A percentile compares a stretch with the other conserved stretches of the same genome.
Evolutionary conservation across 2,113 vertebrate genomes (phyloP).

Genomic region (Paramormyrops kingsleyae): DNA sequence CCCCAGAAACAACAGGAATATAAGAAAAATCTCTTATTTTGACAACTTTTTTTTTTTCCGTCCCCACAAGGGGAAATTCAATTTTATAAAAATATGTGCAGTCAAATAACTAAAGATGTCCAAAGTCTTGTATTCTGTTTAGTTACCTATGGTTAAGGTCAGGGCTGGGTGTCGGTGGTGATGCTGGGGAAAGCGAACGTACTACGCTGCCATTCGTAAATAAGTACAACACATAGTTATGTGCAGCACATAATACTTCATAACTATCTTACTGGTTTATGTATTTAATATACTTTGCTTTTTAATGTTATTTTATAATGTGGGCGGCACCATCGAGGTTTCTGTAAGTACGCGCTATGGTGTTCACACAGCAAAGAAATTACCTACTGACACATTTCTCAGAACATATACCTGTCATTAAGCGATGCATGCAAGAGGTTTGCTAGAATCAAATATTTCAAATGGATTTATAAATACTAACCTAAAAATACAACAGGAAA

Average conservation of each 20-base stretch:
- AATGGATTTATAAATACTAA: background rate
- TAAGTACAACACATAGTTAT: background rate
- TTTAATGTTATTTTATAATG: background rate
- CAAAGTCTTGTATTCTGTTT: too few relatives aligned
- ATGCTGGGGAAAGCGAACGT: background rate
- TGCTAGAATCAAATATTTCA: background rate
- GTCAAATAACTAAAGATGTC: too few relatives aligned
- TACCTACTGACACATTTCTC: background rate
- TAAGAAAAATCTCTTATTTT: too few relatives aligned
- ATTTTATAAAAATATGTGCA: too few relatives aligned
- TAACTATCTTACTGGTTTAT: background rate
- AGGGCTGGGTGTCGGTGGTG: too few relatives aligned
- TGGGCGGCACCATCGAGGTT: background rate
- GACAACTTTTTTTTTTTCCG: too few relatives aligned
- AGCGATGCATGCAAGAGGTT: background rate
- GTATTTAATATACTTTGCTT: background rate
- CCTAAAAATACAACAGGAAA: background rate
- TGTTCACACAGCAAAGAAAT: background rate
- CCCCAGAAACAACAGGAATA: too few relatives aligned
- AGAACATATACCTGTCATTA: background rate
- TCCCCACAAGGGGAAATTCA: too few relatives aligned
- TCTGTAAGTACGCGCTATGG: background rate
- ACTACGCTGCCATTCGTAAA: background rate
- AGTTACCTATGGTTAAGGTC: too few relatives aligned
- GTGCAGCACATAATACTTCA: background rate